phyloP scores from a whole-genome alignment of 2,888 invertebrate genomes.

The Microctonus brassicae region DNA sequence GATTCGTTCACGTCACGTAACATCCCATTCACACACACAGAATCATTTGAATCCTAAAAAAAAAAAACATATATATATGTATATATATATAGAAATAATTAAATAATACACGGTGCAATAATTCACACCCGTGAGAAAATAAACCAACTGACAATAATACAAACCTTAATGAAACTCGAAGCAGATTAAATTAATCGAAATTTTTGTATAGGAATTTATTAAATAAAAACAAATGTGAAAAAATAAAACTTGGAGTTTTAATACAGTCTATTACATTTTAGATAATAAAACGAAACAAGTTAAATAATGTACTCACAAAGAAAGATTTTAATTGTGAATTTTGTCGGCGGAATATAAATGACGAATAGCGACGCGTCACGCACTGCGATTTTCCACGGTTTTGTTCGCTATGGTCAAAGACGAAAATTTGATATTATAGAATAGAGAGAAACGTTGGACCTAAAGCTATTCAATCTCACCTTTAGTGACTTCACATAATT shows the following conservation, averaged over 20 bases:
- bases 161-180: too few species aligned
- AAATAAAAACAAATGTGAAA: neutral
- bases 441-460: constrained; percentile 37
- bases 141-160: too few species aligned
- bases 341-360: neutral
- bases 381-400: constrained; percentile 24
- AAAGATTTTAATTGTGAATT: constrained; percentile 6
- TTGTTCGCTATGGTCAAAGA: constrained; percentile 12
- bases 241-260: neutral
- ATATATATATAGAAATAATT: too few species aligned
- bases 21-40: neutral
- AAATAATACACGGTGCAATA: too few species aligned
- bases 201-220: neutral
- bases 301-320: constrained; percentile 3
- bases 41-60: neutral
- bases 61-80: too few species aligned
- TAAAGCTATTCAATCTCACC: constrained; percentile 47
- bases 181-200: too few species aligned
- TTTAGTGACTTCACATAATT: constrained; percentile 51
- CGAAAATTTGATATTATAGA: constrained; percentile 33
- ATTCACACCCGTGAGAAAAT: too few species aligned
- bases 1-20: constrained; percentile 10
- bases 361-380: constrained; percentile 1
- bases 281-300: neutral
- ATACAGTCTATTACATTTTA: neutral